Percentiles rank a stretch among this genome's conserved stretches.
Evolutionary conservation across 2,797 vertebrate genomes (phyloP).

Genomic region (Thamnophis elegans): DNA sequence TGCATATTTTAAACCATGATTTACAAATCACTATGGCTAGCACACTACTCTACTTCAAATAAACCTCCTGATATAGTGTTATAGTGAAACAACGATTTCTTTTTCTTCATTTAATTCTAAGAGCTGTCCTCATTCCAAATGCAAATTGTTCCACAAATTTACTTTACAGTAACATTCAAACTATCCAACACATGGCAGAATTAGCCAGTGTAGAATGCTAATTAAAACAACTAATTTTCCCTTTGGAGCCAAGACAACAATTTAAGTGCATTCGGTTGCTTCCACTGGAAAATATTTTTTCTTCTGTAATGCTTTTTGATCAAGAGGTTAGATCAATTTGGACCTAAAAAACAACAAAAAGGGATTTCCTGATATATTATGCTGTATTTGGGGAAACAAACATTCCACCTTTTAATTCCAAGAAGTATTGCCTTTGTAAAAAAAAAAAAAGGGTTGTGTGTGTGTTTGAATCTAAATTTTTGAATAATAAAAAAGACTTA

Average conservation of each 20-base stretch:
- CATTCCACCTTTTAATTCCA: background rate
- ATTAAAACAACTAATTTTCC: slow-evolving; percentile 15
- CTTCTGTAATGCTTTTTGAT: background rate
- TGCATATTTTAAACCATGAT: background rate
- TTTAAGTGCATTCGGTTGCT: slow-evolving; percentile 20
- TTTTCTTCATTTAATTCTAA: background rate
- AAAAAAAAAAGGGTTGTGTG: background rate
- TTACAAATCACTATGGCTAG: background rate
- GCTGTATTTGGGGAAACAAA: background rate
- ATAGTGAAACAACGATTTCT: background rate
- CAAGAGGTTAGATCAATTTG: slow-evolving; percentile 8
- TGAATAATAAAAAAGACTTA: background rate
- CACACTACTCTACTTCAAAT: background rate
- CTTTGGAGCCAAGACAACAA: slow-evolving; percentile 16
- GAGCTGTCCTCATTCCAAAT: background rate
- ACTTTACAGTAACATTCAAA: background rate
- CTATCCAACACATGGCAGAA: background rate
- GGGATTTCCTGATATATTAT: background rate
- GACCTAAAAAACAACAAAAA: slow-evolving; percentile 1
- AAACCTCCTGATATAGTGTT: background rate
- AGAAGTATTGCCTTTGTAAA: background rate
- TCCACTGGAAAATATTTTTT: background rate
- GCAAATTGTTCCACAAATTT: background rate
- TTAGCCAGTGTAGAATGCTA: slow-evolving; percentile 1
- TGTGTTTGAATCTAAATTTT: background rate